These are phyloP conservation scores for Pogoniulus pusillus DNA, from an alignment of 2,797 vertebrate species.

Conservation along the genomic window DNA sequence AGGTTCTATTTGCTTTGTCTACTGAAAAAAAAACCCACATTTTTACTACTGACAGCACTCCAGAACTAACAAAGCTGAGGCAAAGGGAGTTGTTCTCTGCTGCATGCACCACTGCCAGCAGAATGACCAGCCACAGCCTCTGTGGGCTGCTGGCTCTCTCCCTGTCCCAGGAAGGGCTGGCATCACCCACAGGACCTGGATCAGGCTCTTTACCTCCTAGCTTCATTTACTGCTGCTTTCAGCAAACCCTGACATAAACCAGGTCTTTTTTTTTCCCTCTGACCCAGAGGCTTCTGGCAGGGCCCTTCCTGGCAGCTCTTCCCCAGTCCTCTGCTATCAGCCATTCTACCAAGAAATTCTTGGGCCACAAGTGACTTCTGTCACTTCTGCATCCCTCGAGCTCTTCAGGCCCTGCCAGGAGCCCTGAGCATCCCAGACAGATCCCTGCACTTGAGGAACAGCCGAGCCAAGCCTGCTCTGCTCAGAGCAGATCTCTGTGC, in stretches of 20 bases:
- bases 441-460: neutral
- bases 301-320: neutral
- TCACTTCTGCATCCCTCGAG: constrained; percentile 24
- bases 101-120: neutral
- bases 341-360: constrained; percentile 13
- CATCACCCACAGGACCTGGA: neutral
- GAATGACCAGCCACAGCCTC: neutral
- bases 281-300: constrained; percentile 32
- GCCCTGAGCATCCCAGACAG: neutral
- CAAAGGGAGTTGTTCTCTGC: neutral
- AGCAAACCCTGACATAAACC: constrained; percentile 7
- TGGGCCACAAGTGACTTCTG: constrained; percentile 3
- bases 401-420: neutral
- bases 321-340: neutral
- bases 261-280: constrained; percentile 1
- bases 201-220: neutral
- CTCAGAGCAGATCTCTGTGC: neutral
- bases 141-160: neutral
- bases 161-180: constrained; percentile 23
- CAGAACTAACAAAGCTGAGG: constrained; percentile 45
- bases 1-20: constrained; percentile 54
- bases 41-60: constrained; percentile 31
- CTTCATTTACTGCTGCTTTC: constrained; percentile 41
- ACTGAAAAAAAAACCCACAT: constrained; percentile 36
- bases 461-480: neutral